Percentiles rank a stretch among this genome's conserved stretches.
phyloP scores from a whole-genome alignment of 2,797 vertebrate genomes.

The Pipistrellus kuhlii region DNA sequence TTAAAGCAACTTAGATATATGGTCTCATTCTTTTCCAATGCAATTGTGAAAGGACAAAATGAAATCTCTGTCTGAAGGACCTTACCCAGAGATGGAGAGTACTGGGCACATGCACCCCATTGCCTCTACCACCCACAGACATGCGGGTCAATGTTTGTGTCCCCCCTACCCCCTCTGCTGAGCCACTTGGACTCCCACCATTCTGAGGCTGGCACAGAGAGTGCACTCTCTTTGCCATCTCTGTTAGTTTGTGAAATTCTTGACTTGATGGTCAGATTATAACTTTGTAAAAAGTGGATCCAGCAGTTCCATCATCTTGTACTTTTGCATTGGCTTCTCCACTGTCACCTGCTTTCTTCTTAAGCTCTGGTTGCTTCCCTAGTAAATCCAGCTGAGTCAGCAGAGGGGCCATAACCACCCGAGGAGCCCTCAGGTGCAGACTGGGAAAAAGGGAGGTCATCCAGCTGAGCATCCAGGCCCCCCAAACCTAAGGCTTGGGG shows the following conservation, averaged over 20 bases:
- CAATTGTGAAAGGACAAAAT: not conserved
- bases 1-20: not conserved
- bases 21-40: too few relatives aligned
- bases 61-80: not conserved
- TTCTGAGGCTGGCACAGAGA: not conserved
- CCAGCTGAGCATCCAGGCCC: not conserved
- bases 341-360: fast-evolving
- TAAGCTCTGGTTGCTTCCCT: not conserved
- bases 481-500: fast-evolving
- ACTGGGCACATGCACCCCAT: too few relatives aligned
- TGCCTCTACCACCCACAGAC: not conserved
- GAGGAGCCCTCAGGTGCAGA: not conserved
- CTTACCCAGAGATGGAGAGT: not conserved
- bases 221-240: fast-evolving
- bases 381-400: not conserved
- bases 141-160: fast-evolving
- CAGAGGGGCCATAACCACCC: not conserved
- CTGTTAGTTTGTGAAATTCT: not conserved
- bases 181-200: fast-evolving
- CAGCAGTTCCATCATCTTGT: fast-evolving
- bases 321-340: not conserved
- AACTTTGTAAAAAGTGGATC: not conserved
- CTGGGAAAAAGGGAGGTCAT: fast-evolving
- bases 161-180: not conserved
- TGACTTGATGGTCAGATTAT: too few relatives aligned